Evolutionary conservation across 1,140 invertebrate genomes (phyloP).

Genomic region (Melipona quadrifasciata): DNA sequence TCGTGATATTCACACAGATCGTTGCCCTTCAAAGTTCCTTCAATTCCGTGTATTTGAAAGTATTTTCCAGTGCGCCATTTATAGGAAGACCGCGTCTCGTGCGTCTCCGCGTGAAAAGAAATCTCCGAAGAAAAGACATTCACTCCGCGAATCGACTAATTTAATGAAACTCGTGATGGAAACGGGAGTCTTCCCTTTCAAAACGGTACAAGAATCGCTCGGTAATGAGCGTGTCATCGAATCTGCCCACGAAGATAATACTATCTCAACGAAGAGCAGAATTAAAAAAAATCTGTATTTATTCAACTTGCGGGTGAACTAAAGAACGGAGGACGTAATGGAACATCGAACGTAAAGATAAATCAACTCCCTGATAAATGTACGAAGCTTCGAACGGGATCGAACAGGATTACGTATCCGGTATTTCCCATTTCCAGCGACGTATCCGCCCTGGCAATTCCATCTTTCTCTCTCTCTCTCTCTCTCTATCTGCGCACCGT

Average conservation of each 20-base stretch:
- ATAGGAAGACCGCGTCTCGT: neutral
- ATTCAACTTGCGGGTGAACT: neutral
- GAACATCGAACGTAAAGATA: no score
- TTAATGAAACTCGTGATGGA: neutral
- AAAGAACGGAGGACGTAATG: neutral
- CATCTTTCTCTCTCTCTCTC: conserved; percentile 13
- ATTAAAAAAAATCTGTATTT: conserved; percentile 24
- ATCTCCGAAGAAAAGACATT: no score
- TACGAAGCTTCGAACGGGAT: neutral
- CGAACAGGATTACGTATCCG: no score
- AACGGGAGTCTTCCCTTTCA: neutral
- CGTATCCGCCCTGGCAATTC: conserved; percentile 23
- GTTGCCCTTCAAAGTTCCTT: no score
- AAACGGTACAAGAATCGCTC: neutral
- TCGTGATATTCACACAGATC: no score
- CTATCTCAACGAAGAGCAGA: neutral
- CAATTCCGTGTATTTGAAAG: no score
- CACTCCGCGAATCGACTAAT: neutral
- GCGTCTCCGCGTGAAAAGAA: neutral
- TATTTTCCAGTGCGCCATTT: neutral
- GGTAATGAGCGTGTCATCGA: neutral
- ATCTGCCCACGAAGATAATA: neutral
- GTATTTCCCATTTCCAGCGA: conserved; percentile 49
- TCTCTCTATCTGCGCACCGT: neutral
- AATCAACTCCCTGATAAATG: neutral